phyloP scores from a whole-genome alignment of 64 coral and sea anemone species.

The Porites lutea region DNA sequence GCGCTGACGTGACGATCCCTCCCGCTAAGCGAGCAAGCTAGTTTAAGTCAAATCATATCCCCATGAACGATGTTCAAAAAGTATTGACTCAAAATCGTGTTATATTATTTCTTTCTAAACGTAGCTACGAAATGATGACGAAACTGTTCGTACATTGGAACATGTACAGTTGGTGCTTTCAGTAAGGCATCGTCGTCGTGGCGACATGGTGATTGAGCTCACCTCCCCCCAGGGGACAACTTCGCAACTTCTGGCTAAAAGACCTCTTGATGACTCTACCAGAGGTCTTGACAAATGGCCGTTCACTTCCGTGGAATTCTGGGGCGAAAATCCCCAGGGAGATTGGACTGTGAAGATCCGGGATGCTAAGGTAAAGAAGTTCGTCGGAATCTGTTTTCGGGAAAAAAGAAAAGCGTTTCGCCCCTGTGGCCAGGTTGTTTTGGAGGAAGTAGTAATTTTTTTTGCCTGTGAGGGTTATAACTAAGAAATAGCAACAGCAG shows the following conservation, averaged over 20 bases:
- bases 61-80: not conserved
- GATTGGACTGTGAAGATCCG: constrained; percentile 62
- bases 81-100: not conserved
- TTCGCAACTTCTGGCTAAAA: constrained; percentile 58
- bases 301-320: constrained; percentile 78
- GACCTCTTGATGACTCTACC: constrained; percentile 51
- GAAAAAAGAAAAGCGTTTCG: no score
- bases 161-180: constrained; percentile 75
- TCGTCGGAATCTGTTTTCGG: no score
- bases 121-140: not conserved
- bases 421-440: no score
- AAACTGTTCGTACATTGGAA: constrained; percentile 62
- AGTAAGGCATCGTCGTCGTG: constrained; percentile 66
- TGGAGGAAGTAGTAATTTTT: no score
- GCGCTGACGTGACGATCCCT: no score
- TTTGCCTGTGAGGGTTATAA: no score
- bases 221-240: constrained; percentile 67
- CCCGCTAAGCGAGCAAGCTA: no score
- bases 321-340: constrained; percentile 81
- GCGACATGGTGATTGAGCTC: constrained; percentile 72
- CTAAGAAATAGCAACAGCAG: no score
- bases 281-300: constrained; percentile 76
- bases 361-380: constrained; percentile 39
- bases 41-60: no score
- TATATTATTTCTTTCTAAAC: not conserved